Conservation (phyloP, 2,888 invertebrate genomes). For the Incurvaria masculella region DNA sequence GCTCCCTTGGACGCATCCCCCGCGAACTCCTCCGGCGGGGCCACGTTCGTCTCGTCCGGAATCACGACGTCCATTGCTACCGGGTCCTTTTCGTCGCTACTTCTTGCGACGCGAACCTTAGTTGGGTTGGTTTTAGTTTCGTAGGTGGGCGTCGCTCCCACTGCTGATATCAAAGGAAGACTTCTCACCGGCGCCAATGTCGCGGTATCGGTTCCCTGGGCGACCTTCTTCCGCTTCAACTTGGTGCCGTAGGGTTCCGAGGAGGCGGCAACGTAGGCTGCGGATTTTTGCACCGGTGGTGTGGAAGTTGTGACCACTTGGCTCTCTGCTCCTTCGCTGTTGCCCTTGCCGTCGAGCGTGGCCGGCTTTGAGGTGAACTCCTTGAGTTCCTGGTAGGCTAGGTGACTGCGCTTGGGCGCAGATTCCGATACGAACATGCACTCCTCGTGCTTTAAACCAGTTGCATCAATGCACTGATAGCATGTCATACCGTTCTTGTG, state of each 20-base stretch:
- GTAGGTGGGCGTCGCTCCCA: conserved; percentile 18
- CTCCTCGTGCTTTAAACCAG: conserved; percentile 71
- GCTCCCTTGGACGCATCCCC: conserved; percentile 57
- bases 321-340: conserved; percentile 37
- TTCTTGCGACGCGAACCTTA: conserved; percentile 27
- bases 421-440: conserved; percentile 74
- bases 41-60: conserved; percentile 37
- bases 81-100: conserved; percentile 29
- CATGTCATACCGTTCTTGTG: conserved; percentile 75
- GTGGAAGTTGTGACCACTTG: conserved; percentile 38
- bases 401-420: conserved; percentile 60
- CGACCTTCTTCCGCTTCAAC: conserved; percentile 40
- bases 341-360: conserved; percentile 28
- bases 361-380: conserved; percentile 54
- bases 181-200: conserved; percentile 24
- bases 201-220: conserved; percentile 26
- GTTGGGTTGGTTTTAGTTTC: conserved; percentile 11
- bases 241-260: conserved; percentile 34
- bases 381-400: conserved; percentile 65
- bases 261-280: conserved; percentile 38
- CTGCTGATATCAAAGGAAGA: conserved; percentile 10
- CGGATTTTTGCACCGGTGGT: conserved; percentile 30
- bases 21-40: conserved; percentile 50
- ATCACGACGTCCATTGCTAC: conserved; percentile 26
- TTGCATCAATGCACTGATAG: conserved; percentile 66